Evolutionary conservation across 2,888 invertebrate species (phyloP), one percentile per base, ranked within the genome.

Genomic region (Conops quadrifasciatus): DNA sequence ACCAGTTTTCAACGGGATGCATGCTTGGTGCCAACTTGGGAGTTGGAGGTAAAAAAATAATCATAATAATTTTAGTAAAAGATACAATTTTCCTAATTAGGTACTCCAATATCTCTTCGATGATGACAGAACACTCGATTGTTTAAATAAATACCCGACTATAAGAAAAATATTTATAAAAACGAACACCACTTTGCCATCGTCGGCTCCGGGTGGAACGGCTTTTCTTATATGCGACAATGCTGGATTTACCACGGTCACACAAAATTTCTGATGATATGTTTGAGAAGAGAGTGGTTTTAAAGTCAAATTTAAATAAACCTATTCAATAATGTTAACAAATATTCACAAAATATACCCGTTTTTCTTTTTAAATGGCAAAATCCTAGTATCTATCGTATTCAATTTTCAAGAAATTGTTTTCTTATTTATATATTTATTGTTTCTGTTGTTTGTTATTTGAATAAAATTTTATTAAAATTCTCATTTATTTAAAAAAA

Each of bases 91-190:
- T 11, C 49, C 5, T 49, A 49, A 49, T 49, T 49, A 49, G 49
- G 49, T 49, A 16, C 49, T 49, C 13, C 49, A 49, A 49, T 49
- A 2, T 49, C 5, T 49, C 49, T 49, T n/a, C 49, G 49, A 49
- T 49, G 3, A 49, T 15, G 49, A 49, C 2, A 49, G 49, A 49
- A 49, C 49, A 49, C 49, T 49, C 9, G 63, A 36, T 4, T 28
- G 1, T 30, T 26, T 63, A 16, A 45, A 63, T 16, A 36, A 36
- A 21, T 45, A 63, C 19, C 63, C 63, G 21, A 36, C 36, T 0
- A 63, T 63, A 63, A 63, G 24, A 19, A 36, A 45, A 45, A 21
- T 63, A 45, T 63, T 63, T 21, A 43, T 63, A 15, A 63, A 63
- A 36, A 30, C 28, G 1, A 63, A 63, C 21, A 63, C 63, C n/a